A percentile compares a stretch with the other conserved stretches of the same genome.
phyloP scores from a whole-genome alignment of 2,113 vertebrate genomes.

The Psophia crepitans region DNA sequence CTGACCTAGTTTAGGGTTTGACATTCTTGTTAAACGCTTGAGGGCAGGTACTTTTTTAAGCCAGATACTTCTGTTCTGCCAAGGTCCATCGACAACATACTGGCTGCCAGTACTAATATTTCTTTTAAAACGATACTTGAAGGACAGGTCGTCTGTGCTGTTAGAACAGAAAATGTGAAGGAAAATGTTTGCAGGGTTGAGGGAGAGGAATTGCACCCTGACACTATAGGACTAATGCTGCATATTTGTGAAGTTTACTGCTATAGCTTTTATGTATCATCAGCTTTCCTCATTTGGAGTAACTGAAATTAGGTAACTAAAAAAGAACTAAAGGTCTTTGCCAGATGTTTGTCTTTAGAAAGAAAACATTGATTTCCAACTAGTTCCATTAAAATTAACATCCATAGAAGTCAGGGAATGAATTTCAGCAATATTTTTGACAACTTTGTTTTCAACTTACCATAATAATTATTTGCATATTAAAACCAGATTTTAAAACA shows the following conservation, averaged over 20 bases:
- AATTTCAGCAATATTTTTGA: neutral
- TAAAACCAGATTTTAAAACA: neutral
- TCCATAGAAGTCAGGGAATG: neutral
- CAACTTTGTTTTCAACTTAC: neutral
- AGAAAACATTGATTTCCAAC: neutral
- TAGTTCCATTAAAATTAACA: neutral
- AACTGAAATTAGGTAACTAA: neutral
- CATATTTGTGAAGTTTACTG: neutral
- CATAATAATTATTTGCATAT: neutral
- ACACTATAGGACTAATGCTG: neutral
- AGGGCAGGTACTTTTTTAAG: neutral
- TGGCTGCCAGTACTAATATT: constrained; percentile 6
- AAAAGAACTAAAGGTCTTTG: neutral
- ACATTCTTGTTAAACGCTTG: neutral
- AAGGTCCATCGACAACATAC: neutral
- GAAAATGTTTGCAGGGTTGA: neutral
- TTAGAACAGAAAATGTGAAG: neutral
- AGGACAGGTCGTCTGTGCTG: neutral
- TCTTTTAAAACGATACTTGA: neutral
- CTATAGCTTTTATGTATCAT: neutral
- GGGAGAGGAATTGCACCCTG: neutral
- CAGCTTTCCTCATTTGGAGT: neutral
- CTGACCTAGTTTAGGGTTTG: constrained; percentile 32
- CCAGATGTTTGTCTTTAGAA: neutral
- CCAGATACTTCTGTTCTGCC: neutral